Conservation (phyloP, 2,888 invertebrate species). For the Heliconius erato region DNA sequence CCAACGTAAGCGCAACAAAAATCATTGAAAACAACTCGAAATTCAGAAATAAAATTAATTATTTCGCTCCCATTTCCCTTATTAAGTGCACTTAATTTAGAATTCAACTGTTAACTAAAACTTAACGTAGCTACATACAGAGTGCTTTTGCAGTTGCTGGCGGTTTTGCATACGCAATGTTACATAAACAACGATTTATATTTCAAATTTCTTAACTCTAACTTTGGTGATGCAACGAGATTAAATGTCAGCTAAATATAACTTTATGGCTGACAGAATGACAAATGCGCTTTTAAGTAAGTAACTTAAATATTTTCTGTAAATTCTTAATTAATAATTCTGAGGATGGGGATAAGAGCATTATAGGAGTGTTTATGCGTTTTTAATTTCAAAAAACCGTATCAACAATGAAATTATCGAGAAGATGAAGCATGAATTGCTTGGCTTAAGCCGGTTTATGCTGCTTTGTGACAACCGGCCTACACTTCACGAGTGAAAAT, state of each 20-base stretch:
- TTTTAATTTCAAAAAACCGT: no score
- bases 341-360: background rate
- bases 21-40: no score
- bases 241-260: background rate
- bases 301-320: background rate
- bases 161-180: constrained; percentile 11
- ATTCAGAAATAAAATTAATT: background rate
- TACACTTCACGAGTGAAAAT: no score
- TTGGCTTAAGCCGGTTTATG: no score
- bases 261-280: background rate
- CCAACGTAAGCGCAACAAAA: no score
- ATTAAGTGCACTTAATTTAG: constrained; percentile 7
- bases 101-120: constrained; percentile 1
- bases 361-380: background rate
- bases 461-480: no score
- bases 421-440: no score
- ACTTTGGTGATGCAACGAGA: background rate
- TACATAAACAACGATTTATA: background rate
- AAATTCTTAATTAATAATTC: background rate
- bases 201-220: constrained; percentile 2
- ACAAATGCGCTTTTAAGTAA: background rate
- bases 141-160: background rate
- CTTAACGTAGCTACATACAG: background rate
- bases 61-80: constrained; percentile 1
- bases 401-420: no score